These are phyloP conservation scores for Aurelia aurita DNA, from an alignment of 30 jellyfish, hydroid and myxozoan genomes.

Conservation along the genomic window DNA sequence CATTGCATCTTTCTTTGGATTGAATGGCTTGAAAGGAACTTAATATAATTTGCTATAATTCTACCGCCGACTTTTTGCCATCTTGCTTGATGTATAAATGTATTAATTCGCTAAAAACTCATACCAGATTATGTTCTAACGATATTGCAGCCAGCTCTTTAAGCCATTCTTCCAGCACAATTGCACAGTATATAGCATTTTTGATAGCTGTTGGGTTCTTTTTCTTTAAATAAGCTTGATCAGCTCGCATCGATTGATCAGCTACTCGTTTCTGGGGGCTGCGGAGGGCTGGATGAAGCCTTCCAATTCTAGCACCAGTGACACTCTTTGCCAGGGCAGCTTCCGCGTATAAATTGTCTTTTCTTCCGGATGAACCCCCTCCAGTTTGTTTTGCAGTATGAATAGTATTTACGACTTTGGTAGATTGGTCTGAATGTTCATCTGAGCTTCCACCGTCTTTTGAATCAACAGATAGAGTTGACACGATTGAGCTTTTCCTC, in stretches of 20 bases:
- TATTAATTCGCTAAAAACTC: background rate
- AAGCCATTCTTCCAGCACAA: constrained; percentile 89
- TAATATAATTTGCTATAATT: no score
- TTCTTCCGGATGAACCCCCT: background rate
- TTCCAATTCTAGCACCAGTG: constrained; percentile 70
- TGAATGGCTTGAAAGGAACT: no score
- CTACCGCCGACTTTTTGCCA: no score
- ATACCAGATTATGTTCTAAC: constrained; percentile 84
- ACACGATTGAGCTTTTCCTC: constrained; percentile 45
- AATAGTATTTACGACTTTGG: background rate
- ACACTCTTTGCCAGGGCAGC: constrained; percentile 36
- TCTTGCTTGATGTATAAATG: no score
- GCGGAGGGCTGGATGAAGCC: constrained; percentile 92
- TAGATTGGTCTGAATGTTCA: constrained; percentile 18
- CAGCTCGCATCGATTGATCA: constrained; percentile 34
- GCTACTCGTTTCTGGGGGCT: constrained; percentile 58
- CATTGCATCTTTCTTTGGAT: no score
- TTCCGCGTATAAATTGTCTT: constrained; percentile 38
- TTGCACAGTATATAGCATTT: constrained; percentile 91
- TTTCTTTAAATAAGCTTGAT: constrained; percentile 2
- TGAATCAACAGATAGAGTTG: constrained; percentile 38
- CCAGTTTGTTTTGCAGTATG: constrained; percentile 2
- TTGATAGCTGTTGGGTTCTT: constrained; percentile 79
- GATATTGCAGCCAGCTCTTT: constrained; percentile 97
- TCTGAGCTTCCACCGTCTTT: constrained; percentile 38